Evolutionary conservation across 23 tunicate species (phyloP), one percentile per base, ranked within the genome.

Genomic region (Oikopleura dioica): DNA sequence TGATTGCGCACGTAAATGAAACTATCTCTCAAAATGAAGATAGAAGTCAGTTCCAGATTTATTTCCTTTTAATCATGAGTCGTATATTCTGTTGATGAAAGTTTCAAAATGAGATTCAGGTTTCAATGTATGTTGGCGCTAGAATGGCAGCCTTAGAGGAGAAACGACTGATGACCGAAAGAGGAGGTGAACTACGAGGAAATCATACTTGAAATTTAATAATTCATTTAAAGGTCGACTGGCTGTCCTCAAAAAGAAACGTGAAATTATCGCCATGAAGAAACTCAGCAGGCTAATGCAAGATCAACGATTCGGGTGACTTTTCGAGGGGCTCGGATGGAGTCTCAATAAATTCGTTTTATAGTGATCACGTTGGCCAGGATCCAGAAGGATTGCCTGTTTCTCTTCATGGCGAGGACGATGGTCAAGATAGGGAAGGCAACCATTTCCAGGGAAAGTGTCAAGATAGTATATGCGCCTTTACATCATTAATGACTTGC

Each of bases 91-190:
- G n/a, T n/a, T n/a, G n/a, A n/a, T n/a, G n/a, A n/a, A n/a, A n/a
- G n/a, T n/a, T n/a, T n/a, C n/a, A n/a, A n/a, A n/a, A n/a, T 12
- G 5, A 16, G 26, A 12, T 63, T 16, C 29, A 63, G 72, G 72
- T 63, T 63, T 63, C 72, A 2, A 63, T 63, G 72, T 63, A 63
- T 63, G 72, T 63, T 63, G 72, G 72, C 33, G 72, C 72, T 2
- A 24, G 72, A 63, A 63, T 63, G 72, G 72, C 72, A 2, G 72
- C 72, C 30, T 31, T 63, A 12, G 72, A 63, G 26, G 72, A 63
- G 72, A 63, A 63, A 28, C 72, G 72, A 21, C 26, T 63, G 26
- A 63, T 63, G 72, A 63, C 72, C 4, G 72, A 63, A 63, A 23
- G 72, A 63, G 72, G 72, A 63, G 72, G 72, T 63, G 26, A 63